Base-by-base conservation (phyloP, 2,888 invertebrate genomes). In the Drosophila infuscata region DNA sequence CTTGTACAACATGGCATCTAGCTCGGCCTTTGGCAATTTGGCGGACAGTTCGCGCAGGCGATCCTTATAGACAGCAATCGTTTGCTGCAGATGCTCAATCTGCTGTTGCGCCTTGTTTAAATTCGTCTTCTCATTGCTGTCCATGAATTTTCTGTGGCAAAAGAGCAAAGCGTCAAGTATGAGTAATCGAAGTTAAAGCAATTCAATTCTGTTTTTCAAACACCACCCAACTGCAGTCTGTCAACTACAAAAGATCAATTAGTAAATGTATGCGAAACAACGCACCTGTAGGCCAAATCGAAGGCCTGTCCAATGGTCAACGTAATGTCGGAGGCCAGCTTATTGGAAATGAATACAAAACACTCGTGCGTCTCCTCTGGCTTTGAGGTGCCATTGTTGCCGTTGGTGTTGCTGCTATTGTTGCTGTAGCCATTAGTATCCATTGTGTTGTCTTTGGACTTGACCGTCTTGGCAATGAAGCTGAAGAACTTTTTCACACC, bases 281-380 rank as follows among this genome's bases (percentile, higher is more conserved):
- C 91, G 82, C 79, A 95, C 95, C 96, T 97, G 94, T 99, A 99
- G 36, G 99, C 99, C 91, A 99, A 94, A 94, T 99, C 99, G 93
- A 99, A 99, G 0, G 99, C 99, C 93, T 99, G 99, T 12, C 99
- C 99, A 84, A 99, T 99, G 15, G 99, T 99, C 75, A 99, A 94
- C 49, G 99, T 99, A 75, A 99, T 99, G 92, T 99, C 99, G 89
- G 99, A 99, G 2, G 99, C 99, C 91, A 99, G 94, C 94, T 99
- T 99, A 86, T 99, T 99, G 75, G 98, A 98, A 74, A 98, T 97
- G 92, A 99, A 99, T 25, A 99, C 99, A 93, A 98, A 99, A 92
- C 99, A 99, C 90, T 97, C 97, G 93, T 99, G 99, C 78, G 95
- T 95, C 88, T 98, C 97, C 59, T 95, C 95, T 33, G 68, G 63